phyloP scores from a whole-genome alignment of 2,113 vertebrate genomes.

The Dasypus novemcinctus region DNA sequence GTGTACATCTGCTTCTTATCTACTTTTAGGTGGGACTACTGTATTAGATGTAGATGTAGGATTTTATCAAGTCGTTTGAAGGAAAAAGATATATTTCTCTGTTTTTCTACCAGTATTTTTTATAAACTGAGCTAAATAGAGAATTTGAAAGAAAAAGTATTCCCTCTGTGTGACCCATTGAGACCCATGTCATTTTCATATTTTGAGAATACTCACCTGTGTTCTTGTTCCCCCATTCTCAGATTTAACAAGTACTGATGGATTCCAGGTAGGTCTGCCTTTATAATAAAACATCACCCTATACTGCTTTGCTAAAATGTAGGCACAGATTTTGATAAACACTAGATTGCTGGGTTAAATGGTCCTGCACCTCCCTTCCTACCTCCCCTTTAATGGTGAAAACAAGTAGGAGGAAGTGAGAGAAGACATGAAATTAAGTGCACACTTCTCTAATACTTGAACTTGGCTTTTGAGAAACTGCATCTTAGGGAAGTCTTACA shows the following conservation, averaged over 20 bases:
- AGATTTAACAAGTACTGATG: not conserved
- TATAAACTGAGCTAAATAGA: not conserved
- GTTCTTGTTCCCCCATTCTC: not conserved
- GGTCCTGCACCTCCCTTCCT: not conserved
- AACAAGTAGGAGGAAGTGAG: not conserved
- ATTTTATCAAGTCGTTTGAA: slow-evolving; percentile 1
- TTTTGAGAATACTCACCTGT: not conserved
- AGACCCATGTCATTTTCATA: not conserved
- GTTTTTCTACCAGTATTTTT: not conserved
- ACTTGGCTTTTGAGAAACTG: not conserved
- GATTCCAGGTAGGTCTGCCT: not conserved
- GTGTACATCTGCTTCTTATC: not conserved
- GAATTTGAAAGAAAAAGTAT: not conserved
- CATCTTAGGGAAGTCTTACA: not conserved
- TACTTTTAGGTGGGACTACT: not conserved
- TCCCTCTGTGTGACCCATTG: not conserved
- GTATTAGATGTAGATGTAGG: not conserved
- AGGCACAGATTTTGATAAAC: not conserved
- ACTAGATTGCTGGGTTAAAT: not conserved
- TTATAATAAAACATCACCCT: not conserved
- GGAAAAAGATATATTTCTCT: not conserved
- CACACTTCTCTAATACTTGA: not conserved
- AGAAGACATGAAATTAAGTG: not conserved
- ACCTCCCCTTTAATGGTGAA: not conserved
- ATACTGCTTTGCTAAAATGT: not conserved